These are phyloP conservation scores for Epinephelus lanceolatus DNA, from an alignment of 2,113 vertebrate species.

Conservation along the genomic window DNA sequence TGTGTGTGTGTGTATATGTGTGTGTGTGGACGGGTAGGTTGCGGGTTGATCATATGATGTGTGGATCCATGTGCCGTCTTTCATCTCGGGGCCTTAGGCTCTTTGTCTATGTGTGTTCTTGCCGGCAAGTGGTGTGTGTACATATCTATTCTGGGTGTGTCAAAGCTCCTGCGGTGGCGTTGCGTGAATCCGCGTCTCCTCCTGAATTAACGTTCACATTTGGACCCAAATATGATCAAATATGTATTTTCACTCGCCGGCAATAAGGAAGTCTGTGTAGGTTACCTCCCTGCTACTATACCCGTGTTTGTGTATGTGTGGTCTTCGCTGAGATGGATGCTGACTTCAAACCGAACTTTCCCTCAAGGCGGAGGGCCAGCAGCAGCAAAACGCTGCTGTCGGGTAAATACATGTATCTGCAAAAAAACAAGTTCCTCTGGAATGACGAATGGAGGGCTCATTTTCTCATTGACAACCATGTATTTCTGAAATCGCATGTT, in stretches of 20 bases:
- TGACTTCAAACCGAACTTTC: conserved; percentile 68
- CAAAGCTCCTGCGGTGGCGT: conserved; percentile 47
- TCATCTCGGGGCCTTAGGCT: conserved; percentile 72
- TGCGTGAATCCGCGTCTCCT: conserved; percentile 17
- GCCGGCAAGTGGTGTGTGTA: conserved; percentile 48
- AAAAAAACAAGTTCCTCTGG: conserved; percentile 53
- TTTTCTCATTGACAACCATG: conserved; percentile 74
- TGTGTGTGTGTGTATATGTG: conserved; percentile 43
- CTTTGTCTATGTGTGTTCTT: conserved; percentile 63
- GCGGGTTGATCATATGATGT: conserved; percentile 55
- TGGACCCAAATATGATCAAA: conserved; percentile 57
- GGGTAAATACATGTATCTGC: conserved; percentile 64
- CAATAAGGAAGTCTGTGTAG: conserved; percentile 39
- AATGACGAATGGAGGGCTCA: conserved; percentile 62
- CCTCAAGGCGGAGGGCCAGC: conserved; percentile 60
- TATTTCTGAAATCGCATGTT: conserved; percentile 66
- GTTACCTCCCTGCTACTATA: conserved; percentile 34
- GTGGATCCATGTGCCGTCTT: conserved; percentile 60
- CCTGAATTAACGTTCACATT: conserved; percentile 51
- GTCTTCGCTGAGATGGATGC: conserved; percentile 57
- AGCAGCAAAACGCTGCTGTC: conserved; percentile 58
- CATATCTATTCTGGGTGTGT: conserved; percentile 68
- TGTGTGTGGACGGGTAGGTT: conserved; percentile 41
- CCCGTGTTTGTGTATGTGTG: conserved; percentile 62
- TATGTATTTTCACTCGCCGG: conserved; percentile 52